Percentiles rank a stretch among this genome's conserved stretches.
Conservation (phyloP, 2,113 vertebrate genomes). For the Oxyura jamaicensis region DNA sequence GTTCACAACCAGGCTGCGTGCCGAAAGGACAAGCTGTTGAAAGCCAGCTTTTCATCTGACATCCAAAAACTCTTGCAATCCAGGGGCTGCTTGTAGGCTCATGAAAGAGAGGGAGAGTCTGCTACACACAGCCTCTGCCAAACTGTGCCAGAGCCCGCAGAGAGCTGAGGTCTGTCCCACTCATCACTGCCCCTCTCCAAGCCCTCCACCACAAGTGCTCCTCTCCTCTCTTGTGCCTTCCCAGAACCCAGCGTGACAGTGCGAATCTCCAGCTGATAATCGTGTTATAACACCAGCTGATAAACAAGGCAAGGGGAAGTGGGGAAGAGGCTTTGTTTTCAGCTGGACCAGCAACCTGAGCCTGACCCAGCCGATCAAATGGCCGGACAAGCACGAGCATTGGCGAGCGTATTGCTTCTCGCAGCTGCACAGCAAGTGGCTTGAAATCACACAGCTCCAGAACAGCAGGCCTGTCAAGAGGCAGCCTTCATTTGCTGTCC, state of each 20-base stretch:
- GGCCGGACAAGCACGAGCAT: neutral
- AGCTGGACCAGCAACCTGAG: neutral
- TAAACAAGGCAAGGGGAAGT: neutral
- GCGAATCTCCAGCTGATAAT: neutral
- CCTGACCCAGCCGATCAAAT: neutral
- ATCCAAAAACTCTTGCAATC: neutral
- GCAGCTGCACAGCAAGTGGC: neutral
- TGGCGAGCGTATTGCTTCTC: neutral
- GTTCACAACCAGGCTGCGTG: neutral
- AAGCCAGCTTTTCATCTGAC: neutral
- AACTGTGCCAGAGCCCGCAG: neutral
- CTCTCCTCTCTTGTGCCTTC: neutral
- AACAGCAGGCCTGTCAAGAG: neutral
- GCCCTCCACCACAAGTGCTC: fast-evolving
- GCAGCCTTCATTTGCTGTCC: neutral
- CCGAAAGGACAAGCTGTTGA: neutral
- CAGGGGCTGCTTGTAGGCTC: neutral
- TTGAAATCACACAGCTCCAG: neutral
- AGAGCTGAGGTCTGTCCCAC: neutral
- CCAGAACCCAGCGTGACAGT: neutral
- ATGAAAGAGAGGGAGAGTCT: neutral
- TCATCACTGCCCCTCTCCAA: fast-evolving
- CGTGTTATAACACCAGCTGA: neutral
- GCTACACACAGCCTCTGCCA: neutral
- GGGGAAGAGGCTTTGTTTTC: neutral